These are phyloP conservation scores for Troides oblongomaculatus DNA, from an alignment of 2,888 invertebrate species.

Conservation along the genomic window DNA sequence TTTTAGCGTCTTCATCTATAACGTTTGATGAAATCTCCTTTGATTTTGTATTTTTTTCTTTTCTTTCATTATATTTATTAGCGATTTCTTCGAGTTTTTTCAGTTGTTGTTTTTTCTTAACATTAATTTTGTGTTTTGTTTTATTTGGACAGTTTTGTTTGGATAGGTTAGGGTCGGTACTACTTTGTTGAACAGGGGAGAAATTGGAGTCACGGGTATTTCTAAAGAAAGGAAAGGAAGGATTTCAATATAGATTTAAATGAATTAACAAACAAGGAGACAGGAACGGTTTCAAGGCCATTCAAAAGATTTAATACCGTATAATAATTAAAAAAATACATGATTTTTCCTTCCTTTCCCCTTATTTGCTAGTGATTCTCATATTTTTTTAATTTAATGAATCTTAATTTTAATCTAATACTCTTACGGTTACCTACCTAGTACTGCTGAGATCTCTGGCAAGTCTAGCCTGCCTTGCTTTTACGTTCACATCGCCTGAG, in stretches of 20 bases:
- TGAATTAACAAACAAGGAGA: constrained; percentile 72
- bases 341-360: constrained; percentile 70
- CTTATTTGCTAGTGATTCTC: constrained; percentile 62
- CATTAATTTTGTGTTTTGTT: constrained; percentile 47
- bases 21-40: constrained; percentile 31
- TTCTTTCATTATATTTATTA: constrained; percentile 58
- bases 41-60: constrained; percentile 41
- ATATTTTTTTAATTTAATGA: background rate
- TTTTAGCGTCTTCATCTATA: constrained; percentile 43
- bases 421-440: constrained; percentile 49
- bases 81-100: constrained; percentile 68
- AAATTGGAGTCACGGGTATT: constrained; percentile 51
- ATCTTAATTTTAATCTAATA: too few species aligned
- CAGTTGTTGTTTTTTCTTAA: constrained; percentile 61
- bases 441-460: constrained; percentile 70
- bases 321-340: constrained; percentile 27
- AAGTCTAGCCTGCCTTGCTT: constrained; percentile 71
- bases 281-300: constrained; percentile 54
- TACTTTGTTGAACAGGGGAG: constrained; percentile 53
- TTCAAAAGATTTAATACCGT: constrained; percentile 33
- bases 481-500: constrained; percentile 66
- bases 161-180: constrained; percentile 52
- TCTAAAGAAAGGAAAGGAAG: constrained; percentile 76
- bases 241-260: constrained; percentile 41
- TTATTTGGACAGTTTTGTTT: constrained; percentile 45